Percentiles rank a stretch among this genome's conserved stretches.
Evolutionary conservation across 2,888 invertebrate species (phyloP).

Genomic region (Synanthedon vespiformis): DNA sequence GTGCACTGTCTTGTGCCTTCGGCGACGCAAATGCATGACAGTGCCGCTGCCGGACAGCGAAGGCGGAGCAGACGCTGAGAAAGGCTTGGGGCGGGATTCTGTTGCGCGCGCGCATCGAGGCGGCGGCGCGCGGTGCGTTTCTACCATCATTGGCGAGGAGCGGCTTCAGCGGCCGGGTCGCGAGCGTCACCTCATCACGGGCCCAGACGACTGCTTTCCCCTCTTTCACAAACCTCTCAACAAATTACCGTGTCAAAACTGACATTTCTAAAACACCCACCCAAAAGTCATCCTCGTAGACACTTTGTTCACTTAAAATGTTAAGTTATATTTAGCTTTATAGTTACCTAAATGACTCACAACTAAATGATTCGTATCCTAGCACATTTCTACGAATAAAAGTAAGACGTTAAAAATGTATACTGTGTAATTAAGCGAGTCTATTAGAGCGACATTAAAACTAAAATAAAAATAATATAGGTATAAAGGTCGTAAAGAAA

Average conservation of each 20-base stretch:
- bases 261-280: slow-evolving; percentile 13
- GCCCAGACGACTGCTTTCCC: slow-evolving; percentile 17
- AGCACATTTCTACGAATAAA: no score
- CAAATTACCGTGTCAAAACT: slow-evolving; percentile 19
- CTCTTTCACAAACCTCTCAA: slow-evolving; percentile 18
- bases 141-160: slow-evolving; percentile 67
- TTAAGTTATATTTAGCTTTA: background rate
- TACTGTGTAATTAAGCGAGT: no score
- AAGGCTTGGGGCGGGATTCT: slow-evolving; percentile 52
- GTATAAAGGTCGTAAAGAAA: no score
- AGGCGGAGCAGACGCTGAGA: slow-evolving; percentile 69
- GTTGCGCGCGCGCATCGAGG: slow-evolving; percentile 57
- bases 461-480: no score
- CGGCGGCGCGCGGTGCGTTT: slow-evolving; percentile 64
- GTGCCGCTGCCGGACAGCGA: slow-evolving; percentile 64
- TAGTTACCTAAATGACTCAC: background rate
- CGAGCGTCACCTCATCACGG: slow-evolving; percentile 64
- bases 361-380: no score
- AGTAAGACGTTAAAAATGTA: no score
- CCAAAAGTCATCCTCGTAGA: slow-evolving; percentile 14
- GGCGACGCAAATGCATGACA: slow-evolving; percentile 74
- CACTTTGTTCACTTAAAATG: background rate
- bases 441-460: no score
- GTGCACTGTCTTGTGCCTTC: slow-evolving; percentile 82
- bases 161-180: slow-evolving; percentile 63